Evolutionary conservation across 2,113 vertebrate species (phyloP).

Genomic region (Micromys minutus): DNA sequence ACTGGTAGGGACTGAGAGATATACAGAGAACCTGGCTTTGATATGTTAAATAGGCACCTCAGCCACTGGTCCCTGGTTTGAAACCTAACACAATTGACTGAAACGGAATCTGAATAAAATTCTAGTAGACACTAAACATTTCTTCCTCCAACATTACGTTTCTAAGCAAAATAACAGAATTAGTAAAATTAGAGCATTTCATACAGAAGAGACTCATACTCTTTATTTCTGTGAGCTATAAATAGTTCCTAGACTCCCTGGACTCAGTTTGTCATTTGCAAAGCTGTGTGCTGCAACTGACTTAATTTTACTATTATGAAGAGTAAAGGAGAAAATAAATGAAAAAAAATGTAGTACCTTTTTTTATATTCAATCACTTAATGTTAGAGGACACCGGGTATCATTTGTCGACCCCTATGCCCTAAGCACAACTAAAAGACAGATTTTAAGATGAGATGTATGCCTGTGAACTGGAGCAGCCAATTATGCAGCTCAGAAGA

Average conservation of each 20-base stretch:
- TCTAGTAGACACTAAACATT: background rate
- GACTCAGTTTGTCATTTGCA: background rate
- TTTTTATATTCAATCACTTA: background rate
- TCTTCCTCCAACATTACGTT: background rate
- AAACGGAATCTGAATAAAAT: background rate
- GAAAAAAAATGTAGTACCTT: background rate
- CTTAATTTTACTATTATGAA: background rate
- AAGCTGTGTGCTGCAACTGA: background rate
- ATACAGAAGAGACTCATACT: background rate
- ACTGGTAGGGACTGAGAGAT: background rate
- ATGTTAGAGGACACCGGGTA: background rate
- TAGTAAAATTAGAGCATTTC: background rate
- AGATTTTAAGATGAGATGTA: slow-evolving; percentile 20
- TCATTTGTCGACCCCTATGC: background rate
- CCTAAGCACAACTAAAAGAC: background rate
- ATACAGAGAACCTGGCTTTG: background rate
- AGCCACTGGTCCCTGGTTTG: background rate
- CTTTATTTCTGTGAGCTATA: background rate
- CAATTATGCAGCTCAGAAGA: slow-evolving; percentile 20
- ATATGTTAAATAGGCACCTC: background rate
- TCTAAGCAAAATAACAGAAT: background rate
- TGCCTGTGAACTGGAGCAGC: background rate
- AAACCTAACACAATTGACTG: background rate
- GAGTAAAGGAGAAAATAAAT: background rate
- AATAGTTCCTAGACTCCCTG: background rate